Base-by-base conservation (phyloP, 2,888 invertebrate species). In the Leucophora obtusa region DNA sequence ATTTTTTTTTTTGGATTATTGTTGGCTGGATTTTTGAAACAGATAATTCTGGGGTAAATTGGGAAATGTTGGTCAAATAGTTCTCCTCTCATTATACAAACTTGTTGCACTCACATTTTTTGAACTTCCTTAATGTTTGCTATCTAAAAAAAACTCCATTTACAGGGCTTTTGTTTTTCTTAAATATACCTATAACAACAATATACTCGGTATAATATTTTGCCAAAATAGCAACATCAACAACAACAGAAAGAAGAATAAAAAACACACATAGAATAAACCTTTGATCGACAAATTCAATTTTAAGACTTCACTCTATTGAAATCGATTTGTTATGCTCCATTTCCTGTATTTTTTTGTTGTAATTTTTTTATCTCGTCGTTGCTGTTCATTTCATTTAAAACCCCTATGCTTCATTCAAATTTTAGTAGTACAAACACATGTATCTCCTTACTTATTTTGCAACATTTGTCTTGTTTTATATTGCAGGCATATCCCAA, bases 401-500 rank as follows among this genome's bases (percentile, higher is more conserved):
- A 60, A 74, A 70, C 74, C 70, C 73, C 77, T 69, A 70, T 70
- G 59, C 35, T 70, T 76, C 56, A 59, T 43, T 63, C 15, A 68
- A 43, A 71, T 71, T 70, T 63, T 43, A 74, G 54, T 56, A 62
- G 15, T 9, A 47, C 11, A 38, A 17, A 35, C 51, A 51, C 11
- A 18, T 65, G 28, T 7, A 28, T 28, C 7, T 28, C 3, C 28
- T 28, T 1, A 28, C 28, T 47, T 56, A 54, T 78, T 72, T 76
- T 77, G 62, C 65, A 59, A 50, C 56, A 73, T 58, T 3, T 63
- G 17, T 66, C 53, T 62, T 28, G 38, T 38, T 47, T 77, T 62
- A 14, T 47, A 50, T 80, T 83, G 60, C 92, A 98, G 98, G 96
- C 97, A 82, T 99, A 98, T 91, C 98, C 98, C 14, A 96, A 96